phyloP scores from a whole-genome alignment of 1,140 invertebrate genomes.

The Hypsibius dujardini region DNA sequence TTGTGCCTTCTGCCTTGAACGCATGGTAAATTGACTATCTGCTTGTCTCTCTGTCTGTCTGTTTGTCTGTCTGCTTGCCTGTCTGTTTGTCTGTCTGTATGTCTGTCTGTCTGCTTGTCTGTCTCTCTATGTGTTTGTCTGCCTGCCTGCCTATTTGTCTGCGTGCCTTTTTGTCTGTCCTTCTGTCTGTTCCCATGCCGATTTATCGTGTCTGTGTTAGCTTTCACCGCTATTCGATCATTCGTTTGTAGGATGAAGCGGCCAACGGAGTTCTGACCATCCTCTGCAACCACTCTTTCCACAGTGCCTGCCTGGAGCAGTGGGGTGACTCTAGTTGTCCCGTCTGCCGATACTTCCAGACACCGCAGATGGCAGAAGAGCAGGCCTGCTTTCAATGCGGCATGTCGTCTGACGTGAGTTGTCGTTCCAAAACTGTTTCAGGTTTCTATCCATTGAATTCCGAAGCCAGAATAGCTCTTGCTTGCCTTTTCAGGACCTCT shows the following conservation, averaged over 20 bases:
- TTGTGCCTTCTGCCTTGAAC: slow-evolving; percentile 86
- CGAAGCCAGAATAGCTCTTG: background rate
- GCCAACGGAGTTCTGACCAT: slow-evolving; percentile 93
- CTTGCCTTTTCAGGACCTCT: slow-evolving; percentile 51
- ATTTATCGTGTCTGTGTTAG: too few relatives aligned
- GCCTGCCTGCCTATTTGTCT: too few relatives aligned
- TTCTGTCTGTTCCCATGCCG: too few relatives aligned
- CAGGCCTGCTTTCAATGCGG: slow-evolving; percentile 63
- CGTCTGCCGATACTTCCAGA: slow-evolving; percentile 65
- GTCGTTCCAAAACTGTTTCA: background rate
- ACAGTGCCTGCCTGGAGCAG: slow-evolving; percentile 76
- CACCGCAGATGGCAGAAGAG: slow-evolving; percentile 65
- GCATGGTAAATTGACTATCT: slow-evolving; percentile 38
- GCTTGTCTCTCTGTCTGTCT: background rate
- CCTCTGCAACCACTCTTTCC: slow-evolving; percentile 94
- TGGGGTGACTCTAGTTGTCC: slow-evolving; percentile 80
- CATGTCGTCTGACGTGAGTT: slow-evolving; percentile 13
- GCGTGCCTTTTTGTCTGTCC: too few relatives aligned
- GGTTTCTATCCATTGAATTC: slow-evolving; percentile 13
- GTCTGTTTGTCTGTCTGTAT: too few relatives aligned
- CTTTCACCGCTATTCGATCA: too few relatives aligned
- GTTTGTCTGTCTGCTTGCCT: too few relatives aligned
- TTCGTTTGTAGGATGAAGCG: slow-evolving; percentile 63
- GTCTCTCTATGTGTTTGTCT: too few relatives aligned
- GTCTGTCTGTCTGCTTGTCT: too few relatives aligned